Base-by-base conservation (phyloP, 2,113 vertebrate genomes). In the Oceanodroma tethys region DNA sequence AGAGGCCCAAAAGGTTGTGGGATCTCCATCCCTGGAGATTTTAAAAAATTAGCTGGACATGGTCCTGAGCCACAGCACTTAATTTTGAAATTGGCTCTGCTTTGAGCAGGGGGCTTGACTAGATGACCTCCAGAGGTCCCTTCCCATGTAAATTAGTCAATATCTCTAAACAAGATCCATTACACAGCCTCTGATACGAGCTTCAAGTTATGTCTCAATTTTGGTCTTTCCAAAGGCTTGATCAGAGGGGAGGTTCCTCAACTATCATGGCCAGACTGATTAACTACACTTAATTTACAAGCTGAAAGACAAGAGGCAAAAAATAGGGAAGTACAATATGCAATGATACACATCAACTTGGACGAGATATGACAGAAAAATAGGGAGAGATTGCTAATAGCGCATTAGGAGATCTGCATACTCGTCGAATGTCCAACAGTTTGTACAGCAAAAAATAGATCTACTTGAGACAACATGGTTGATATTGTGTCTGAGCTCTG, bases 161-260 rank as follows among this genome's bases (percentile, higher is more conserved):
- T 38, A 6, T 42, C 50, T 58, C 52, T 38, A 67, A 86, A 87
- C 8, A 56, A 59, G 18, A 52, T 34, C 45, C 32, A 36, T 58
- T 56, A 19, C 52, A 36, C 18, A 67, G 40, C 5, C 40, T 83
- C 63, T 43, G 17, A 36, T n/a, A 53, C 0, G 0, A 75, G 9
- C 30, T 70, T 73, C 45, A 68, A 47, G 8, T n/a, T 58, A 6
- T 21, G 11, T 42, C 47, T 85, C 22, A 34, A 17, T 67, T 79
- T 58, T 43, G 12, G 6, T 19, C 52, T 55, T 89, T 76, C 42
- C 58, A 81, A 81, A 95, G 38, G 16, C 15, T 74, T 73, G 17
- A 45, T 29, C 27, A 26, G 42, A 94, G 45, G 5, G 10, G 13
- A 90, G 10, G 7, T 56, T 75, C 22, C 10, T 68, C 58, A 68